Percentiles rank a stretch among this genome's conserved stretches.
These are phyloP conservation scores for Macquaria australasica DNA, from an alignment of 2,113 vertebrate genomes.

Conservation along the genomic window DNA sequence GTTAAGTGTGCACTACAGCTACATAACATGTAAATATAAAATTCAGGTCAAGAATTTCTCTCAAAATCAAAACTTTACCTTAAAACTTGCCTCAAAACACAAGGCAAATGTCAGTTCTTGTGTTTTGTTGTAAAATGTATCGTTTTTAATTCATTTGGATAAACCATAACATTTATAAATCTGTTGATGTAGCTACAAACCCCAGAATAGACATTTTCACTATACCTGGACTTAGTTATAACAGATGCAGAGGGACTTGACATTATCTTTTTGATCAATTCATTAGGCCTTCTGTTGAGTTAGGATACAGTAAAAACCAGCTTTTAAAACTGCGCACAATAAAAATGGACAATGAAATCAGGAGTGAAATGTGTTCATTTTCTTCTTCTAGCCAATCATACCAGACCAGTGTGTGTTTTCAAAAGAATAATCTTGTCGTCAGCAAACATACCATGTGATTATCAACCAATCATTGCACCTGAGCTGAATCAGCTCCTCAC, in stretches of 20 bases:
- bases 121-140: neutral
- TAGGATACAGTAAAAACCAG: neutral
- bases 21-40: neutral
- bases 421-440: neutral
- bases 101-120: neutral
- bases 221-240: neutral
- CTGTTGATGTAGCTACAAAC: neutral
- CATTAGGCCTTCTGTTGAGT: slow-evolving; percentile 4
- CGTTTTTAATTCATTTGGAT: neutral
- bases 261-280: neutral
- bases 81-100: neutral
- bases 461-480: no score
- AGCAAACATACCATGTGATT: no score
- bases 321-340: slow-evolving; percentile 11
- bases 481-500: no score
- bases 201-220: neutral
- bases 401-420: neutral
- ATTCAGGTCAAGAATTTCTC: neutral
- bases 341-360: neutral
- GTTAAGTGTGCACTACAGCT: neutral
- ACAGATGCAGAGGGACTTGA: neutral
- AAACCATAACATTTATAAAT: neutral
- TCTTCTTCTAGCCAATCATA: neutral
- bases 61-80: neutral
- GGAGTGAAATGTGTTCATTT: slow-evolving; percentile 12